Conservation (phyloP, 2,113 vertebrate species). For the Plecotus auritus region DNA sequence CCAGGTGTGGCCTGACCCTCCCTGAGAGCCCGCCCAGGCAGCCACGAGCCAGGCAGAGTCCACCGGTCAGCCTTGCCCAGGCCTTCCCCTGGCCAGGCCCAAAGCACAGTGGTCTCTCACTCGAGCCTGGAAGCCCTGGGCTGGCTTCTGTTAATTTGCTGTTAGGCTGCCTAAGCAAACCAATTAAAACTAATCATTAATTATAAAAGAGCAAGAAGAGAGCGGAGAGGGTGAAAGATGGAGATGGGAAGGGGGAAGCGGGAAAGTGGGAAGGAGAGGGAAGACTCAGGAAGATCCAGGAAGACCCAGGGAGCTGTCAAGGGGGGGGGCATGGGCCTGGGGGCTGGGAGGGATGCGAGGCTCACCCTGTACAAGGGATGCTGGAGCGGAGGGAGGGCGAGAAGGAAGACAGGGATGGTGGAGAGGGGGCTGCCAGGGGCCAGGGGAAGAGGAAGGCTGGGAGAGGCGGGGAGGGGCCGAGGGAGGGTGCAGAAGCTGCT, state of each 20-base stretch:
- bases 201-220: constrained; percentile 82
- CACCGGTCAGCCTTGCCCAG: accelerated
- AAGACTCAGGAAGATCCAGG: background rate
- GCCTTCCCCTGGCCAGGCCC: background rate
- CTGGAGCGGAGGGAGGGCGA: background rate
- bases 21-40: background rate
- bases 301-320: background rate
- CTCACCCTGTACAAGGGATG: accelerated
- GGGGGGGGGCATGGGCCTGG: background rate
- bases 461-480: background rate
- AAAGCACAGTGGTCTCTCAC: constrained; percentile 61
- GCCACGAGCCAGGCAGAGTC: background rate
- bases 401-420: background rate
- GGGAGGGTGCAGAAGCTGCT: too few species aligned
- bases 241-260: background rate
- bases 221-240: background rate
- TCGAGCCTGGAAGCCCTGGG: constrained; percentile 72
- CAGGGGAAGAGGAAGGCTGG: background rate
- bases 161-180: constrained; percentile 86
- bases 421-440: background rate
- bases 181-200: constrained; percentile 92
- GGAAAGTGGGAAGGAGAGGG: background rate
- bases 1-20: background rate
- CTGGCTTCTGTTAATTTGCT: constrained; percentile 83
- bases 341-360: background rate